Evolutionary conservation across 1,140 invertebrate species (phyloP), one percentile per base, ranked within the genome.

Genomic region (Mya arenaria): DNA sequence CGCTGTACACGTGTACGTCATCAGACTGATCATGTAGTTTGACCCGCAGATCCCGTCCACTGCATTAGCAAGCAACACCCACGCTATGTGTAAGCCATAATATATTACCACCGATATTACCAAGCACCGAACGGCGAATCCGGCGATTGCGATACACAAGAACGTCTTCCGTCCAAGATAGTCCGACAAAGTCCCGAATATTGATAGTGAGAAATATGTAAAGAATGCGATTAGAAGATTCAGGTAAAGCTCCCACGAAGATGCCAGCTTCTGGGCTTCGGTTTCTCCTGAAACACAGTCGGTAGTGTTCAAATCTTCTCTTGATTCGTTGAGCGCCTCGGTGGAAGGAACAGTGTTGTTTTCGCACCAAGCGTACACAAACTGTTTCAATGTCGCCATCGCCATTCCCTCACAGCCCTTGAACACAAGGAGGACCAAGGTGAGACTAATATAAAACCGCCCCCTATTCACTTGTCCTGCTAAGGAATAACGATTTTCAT

Each of bases 31-130:
- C 5, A 13, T 52, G 23, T 72, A 72, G 17, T 3, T 37, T 10
- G 69, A 72, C 10, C 69, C 69, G 30, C 48, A 15, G 5, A 72
- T 17, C 37, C 48, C 69, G 34, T 72, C 69, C 10, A 72, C 15
- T 2, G 34, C 69, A 34, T 58, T 55, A n/a, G 41, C 52, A 13
- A 72, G 32, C 15, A 56, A 72, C 30, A 72, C 30, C 69, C 69
- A 72, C 4, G 23, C 69, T 56, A 72, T 72, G 37, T 72, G 44
- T 19, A 72, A n/a, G 25, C 58, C 19, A 37, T 56, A 72, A 72
- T 72, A 58, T 30, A 72, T 72, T 17, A 58, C 52, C 10, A 58
- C 34, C 37, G 69, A 25, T 36, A 72, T 32, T 36, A 58, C 15
- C n/a, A 25, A 44, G 37, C 28, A 72, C 55, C 34, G 55, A 8